Base-by-base conservation (phyloP, 2,113 vertebrate genomes). In the Heterochromis multidens region DNA sequence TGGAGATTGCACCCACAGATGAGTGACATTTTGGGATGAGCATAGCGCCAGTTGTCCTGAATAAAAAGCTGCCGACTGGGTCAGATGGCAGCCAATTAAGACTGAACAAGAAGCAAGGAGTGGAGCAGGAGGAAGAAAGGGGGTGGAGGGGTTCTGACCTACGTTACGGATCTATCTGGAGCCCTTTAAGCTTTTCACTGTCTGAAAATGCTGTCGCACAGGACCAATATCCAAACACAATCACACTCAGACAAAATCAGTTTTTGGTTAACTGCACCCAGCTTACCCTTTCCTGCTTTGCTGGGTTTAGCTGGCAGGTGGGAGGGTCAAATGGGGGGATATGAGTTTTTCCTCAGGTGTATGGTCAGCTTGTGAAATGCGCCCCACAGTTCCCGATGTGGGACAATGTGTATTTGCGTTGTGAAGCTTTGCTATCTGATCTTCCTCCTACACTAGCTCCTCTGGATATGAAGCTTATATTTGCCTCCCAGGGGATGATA, bases 41-140 rank as follows among this genome's bases (percentile, higher is more conserved):
- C 62, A 52, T 27, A 78, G 88, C 67, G 2, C 33, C 43, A 12
- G 76, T 93, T 80, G 62, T 89, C 81, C 79, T 76, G 81, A 81
- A 79, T 77, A 89, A 90, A 90, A 86, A 90, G 82, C 59, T 57
- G 74, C 76, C 85, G 58, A 79, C 37, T 27, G 77, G 93, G 93
- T 94, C 93, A 94, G 83, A 91, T 88, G 88, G 91, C 92, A 90
- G 85, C 91, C 91, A 95, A 95, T 95, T 95, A 94, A 93, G 85
- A 84, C 54, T 60, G 87, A 90, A 91, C 91, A 80, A 80, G 92
- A 84, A 57, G 82, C 17, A 19, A 63, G 76, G 56, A 77, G 35
- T 17, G 19, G 43, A 43, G 54, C 3, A 10, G 35, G 33, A 35
- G 62, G 19, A 46, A 6, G 13, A 29, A 13, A 56, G 54, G 77